Conservation (phyloP, 2,797 vertebrate genomes). For the Chelmon rostratus region DNA sequence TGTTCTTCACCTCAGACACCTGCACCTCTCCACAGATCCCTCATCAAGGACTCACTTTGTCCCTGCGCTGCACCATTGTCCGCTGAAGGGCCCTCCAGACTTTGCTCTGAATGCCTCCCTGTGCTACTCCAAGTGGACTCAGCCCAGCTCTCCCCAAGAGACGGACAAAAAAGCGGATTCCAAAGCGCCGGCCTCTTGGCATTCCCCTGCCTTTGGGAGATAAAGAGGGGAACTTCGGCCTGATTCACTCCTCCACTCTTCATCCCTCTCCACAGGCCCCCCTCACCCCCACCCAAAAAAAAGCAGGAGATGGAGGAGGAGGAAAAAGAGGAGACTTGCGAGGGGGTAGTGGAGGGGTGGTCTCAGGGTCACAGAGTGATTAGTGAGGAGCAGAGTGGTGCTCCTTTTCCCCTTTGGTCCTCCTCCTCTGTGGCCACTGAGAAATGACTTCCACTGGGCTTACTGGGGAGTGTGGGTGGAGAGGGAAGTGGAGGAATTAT, state of each 20-base stretch:
- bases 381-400: conserved; percentile 72
- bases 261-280: conserved; percentile 60
- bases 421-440: conserved; percentile 77
- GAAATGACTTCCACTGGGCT: conserved; percentile 81
- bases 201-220: conserved; percentile 88
- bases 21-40: conserved; percentile 86
- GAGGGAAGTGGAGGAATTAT: conserved; percentile 77
- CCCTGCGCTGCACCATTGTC: conserved; percentile 88
- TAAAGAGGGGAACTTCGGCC: conserved; percentile 80
- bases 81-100: conserved; percentile 85
- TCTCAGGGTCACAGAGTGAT: conserved; percentile 82
- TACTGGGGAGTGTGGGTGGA: conserved; percentile 76
- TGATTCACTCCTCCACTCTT: conserved; percentile 83
- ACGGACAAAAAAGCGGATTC: conserved; percentile 87
- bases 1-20: conserved; percentile 84
- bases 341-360: conserved; percentile 71
- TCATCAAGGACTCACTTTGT: conserved; percentile 91
- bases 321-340: conserved; percentile 62
- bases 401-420: conserved; percentile 69
- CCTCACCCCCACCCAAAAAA: conserved; percentile 20
- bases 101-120: conserved; percentile 83
- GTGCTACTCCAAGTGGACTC: conserved; percentile 87
- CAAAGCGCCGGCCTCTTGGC: conserved; percentile 87
- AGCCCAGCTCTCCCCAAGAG: conserved; percentile 85
- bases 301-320: conserved; percentile 56